Evolutionary conservation across 2,113 vertebrate genomes (phyloP).

Genomic region (Anarrhichthys ocellatus): DNA sequence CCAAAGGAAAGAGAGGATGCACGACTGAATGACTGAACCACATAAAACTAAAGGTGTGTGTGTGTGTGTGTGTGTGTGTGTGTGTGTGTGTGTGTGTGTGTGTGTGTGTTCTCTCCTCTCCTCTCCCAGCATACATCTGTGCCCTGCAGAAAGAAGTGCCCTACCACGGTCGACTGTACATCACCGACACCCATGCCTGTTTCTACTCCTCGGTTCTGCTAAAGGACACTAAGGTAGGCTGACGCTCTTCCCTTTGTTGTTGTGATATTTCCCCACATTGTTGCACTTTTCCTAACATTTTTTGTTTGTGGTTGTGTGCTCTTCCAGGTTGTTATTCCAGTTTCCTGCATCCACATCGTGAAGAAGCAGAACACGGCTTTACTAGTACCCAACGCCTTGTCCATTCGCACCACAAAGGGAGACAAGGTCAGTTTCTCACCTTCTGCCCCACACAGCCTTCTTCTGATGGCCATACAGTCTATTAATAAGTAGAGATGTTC

Average conservation of each 20-base stretch:
- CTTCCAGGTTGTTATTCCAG: constrained; percentile 83
- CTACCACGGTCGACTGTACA: constrained; percentile 88
- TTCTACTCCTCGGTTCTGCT: constrained; percentile 89
- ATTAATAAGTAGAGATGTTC: background rate
- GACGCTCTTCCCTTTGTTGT: background rate
- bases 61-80: no score
- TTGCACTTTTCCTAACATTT: background rate
- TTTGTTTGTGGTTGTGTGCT: background rate
- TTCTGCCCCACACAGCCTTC: background rate
- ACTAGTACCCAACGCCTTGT: constrained; percentile 90
- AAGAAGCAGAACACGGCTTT: constrained; percentile 91
- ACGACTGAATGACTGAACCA: no score
- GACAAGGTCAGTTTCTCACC: constrained; percentile 84
- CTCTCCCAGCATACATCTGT: constrained; percentile 85
- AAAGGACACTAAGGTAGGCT: constrained; percentile 87
- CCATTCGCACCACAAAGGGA: constrained; percentile 84
- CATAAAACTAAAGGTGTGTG: background rate
- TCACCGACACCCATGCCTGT: constrained; percentile 84
- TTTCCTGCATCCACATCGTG: constrained; percentile 79
- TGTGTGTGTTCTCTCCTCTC: no score
- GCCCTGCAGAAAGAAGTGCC: constrained; percentile 89
- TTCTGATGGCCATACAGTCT: background rate
- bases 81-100: no score
- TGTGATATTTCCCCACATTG: background rate
- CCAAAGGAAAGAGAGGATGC: background rate